These are phyloP conservation scores for Planococcus citri DNA, from an alignment of 1,140 invertebrate species.

Conservation along the genomic window DNA sequence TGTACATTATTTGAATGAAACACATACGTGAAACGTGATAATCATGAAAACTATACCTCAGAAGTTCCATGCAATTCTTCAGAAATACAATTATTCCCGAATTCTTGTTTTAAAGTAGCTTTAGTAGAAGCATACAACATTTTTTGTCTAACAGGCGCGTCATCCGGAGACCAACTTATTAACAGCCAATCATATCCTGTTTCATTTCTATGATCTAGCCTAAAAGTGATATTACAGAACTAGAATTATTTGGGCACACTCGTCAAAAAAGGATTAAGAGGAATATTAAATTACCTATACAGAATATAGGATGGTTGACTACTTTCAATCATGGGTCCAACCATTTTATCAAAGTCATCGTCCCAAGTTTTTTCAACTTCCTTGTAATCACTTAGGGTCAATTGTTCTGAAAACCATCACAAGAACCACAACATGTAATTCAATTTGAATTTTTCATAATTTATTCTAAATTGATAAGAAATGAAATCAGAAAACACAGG, in stretches of 20 bases:
- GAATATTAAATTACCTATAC: constrained; percentile 55
- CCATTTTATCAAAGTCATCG: constrained; percentile 71
- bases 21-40: not conserved
- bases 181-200: constrained; percentile 86
- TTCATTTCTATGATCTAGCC: constrained; percentile 65
- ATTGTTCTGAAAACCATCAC: constrained; percentile 64
- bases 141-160: constrained; percentile 79
- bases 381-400: constrained; percentile 51
- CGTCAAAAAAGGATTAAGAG: not conserved
- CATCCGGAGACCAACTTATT: constrained; percentile 89
- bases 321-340: constrained; percentile 63
- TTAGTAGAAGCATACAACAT: constrained; percentile 99
- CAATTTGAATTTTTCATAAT: not conserved
- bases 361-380: constrained; percentile 67
- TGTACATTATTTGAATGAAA: not conserved
- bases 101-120: constrained; percentile 92
- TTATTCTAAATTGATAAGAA: not conserved
- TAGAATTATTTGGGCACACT: not conserved
- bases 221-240: constrained; percentile 29
- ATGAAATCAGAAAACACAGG: not conserved
- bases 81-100: constrained; percentile 78
- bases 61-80: constrained; percentile 81
- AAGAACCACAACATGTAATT: constrained; percentile 19
- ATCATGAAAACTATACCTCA: constrained; percentile 37
- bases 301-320: constrained; percentile 88